Conservation (phyloP, 2,113 vertebrate species). For the Leptosomus discolor region DNA sequence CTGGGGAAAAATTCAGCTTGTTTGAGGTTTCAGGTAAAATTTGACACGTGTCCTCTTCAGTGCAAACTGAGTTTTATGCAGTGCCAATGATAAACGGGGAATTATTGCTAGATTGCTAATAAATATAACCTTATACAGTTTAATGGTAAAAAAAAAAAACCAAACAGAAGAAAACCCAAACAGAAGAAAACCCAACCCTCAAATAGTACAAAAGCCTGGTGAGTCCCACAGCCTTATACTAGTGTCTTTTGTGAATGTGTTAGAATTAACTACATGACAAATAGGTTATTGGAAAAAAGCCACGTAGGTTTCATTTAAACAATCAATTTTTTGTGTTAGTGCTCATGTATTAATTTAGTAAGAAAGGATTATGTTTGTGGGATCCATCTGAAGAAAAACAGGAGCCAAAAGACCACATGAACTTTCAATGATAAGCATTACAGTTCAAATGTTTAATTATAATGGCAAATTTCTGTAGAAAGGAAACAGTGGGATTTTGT, state of each 20-base stretch:
- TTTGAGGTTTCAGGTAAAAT: not conserved
- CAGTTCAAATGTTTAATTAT: not conserved
- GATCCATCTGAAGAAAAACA: not conserved
- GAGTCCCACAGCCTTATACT: not conserved
- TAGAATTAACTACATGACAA: not conserved
- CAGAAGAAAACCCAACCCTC: not conserved
- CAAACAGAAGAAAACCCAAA: not conserved
- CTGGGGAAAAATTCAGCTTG: not conserved
- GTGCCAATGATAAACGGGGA: not conserved
- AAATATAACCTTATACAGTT: not conserved
- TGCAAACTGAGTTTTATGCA: not conserved
- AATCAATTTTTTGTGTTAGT: not conserved
- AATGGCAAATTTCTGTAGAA: not conserved
- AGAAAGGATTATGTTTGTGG: fast-evolving
- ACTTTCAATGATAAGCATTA: not conserved
- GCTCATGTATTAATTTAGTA: not conserved
- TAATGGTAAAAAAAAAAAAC: not conserved
- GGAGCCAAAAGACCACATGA: not conserved
- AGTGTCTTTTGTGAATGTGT: not conserved
- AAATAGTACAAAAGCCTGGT: not conserved
- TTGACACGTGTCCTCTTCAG: not conserved
- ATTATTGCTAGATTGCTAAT: not conserved
- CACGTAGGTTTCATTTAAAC: not conserved
- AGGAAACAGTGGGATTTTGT: not conserved
- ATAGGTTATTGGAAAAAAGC: not conserved